A percentile compares a stretch with the other conserved stretches of the same genome.
These are phyloP conservation scores for Drosophila orena DNA, from an alignment of 1,140 invertebrate species.

Conservation along the genomic window DNA sequence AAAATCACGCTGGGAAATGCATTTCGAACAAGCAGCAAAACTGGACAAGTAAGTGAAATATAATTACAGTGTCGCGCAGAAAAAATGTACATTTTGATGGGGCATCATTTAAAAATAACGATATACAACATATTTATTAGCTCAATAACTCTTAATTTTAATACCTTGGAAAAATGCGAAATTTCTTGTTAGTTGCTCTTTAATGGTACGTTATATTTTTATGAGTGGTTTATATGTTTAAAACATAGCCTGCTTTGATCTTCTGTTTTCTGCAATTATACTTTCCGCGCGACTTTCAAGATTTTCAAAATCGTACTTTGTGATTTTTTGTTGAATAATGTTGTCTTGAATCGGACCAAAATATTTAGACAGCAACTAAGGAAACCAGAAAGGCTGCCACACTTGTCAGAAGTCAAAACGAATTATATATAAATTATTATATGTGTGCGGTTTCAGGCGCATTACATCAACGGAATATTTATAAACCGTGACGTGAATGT, in stretches of 20 bases:
- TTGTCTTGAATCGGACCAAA: slow-evolving; percentile 12
- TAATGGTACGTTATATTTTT: too few species aligned
- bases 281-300: neutral
- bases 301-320: neutral
- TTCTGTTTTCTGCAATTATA: neutral
- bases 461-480: slow-evolving; percentile 81
- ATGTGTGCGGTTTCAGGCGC: slow-evolving; percentile 29
- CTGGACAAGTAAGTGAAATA: slow-evolving; percentile 23
- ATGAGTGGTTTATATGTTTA: neutral
- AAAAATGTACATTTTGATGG: neutral
- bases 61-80: neutral
- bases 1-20: slow-evolving; percentile 29
- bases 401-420: slow-evolving; percentile 46
- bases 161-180: too few species aligned
- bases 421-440: slow-evolving; percentile 36
- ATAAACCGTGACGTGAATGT: slow-evolving; percentile 71
- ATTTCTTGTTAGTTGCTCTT: too few species aligned
- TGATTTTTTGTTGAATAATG: neutral
- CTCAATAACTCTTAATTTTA: neutral
- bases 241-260: neutral
- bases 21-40: slow-evolving; percentile 24
- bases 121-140: neutral
- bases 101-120: neutral
- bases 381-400: slow-evolving; percentile 19
- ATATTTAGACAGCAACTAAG: slow-evolving; percentile 34